Evolutionary conservation across 2,113 vertebrate genomes (phyloP), one percentile per base, ranked within the genome.

Genomic region (Ailuropoda melanoleuca): DNA sequence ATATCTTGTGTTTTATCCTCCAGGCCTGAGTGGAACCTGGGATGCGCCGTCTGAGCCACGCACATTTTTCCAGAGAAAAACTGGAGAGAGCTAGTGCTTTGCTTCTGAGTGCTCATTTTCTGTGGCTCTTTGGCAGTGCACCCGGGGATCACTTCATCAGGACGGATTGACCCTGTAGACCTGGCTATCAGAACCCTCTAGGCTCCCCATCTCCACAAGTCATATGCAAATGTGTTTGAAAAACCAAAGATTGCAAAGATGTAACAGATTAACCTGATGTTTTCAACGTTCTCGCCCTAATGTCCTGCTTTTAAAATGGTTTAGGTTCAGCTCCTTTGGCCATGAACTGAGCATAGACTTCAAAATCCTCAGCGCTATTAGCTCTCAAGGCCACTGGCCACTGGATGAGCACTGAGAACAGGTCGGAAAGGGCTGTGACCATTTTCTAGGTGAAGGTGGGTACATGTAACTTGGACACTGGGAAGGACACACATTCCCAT

Each of bases 21-120:
- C 17, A 78, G 9, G 23, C 56, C 72, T 58, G 60, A 95, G 46
- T 17, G 14, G 19, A 58, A 48, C 37, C 60, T 88, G 1, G 9
- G 88, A 77, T 89, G 77, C 39, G 5, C 48, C 23, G 39, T 72
- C 92, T 94, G n/a, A 50, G 39, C 62, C 88, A 70, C 68, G 97
- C 0, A n/a, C 5, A 10, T 26, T 97, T 97, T 74, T 93, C 96
- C 80, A 93, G 95, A 97, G 75, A 96, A 89, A 26, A 68, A 43
- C 80, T 56, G 43, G 70, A 97, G 85, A 62, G 60, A 96, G 95
- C 14, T 11, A 85, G 12, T 0, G 34, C 43, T 97, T 80, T 92
- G 3, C 83, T 91, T 78, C 23, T 31, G 84, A 96, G 89, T 0
- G 0, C n/a, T 62, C 17, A 19, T 66, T 90, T 84, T 77, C 82